phyloP scores from a whole-genome alignment of 2,113 vertebrate genomes.

The Austrofundulus limnaeus region DNA sequence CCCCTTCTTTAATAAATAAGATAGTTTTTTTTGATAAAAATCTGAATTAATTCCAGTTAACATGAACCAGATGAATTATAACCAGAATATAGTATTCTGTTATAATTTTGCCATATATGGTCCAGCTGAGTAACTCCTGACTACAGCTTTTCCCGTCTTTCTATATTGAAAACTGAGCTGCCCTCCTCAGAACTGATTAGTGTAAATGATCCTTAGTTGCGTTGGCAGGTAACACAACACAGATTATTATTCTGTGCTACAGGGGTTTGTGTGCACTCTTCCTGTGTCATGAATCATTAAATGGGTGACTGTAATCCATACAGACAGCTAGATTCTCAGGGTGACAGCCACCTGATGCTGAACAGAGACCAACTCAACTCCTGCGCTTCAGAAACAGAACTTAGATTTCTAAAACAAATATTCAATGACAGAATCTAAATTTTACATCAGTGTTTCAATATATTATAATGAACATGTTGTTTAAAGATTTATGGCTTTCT shows the following conservation, averaged over 20 bases:
- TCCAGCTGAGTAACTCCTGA: constrained; percentile 38
- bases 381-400: constrained; percentile 29
- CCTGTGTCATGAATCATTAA: constrained; percentile 78
- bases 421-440: background rate
- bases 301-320: constrained; percentile 70
- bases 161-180: constrained; percentile 51
- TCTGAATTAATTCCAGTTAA: no score
- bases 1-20: no score
- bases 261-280: constrained; percentile 70
- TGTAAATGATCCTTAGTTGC: constrained; percentile 70
- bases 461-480: background rate
- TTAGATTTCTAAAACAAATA: constrained; percentile 45
- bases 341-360: constrained; percentile 46
- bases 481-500: background rate
- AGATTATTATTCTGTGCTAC: constrained; percentile 74
- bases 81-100: background rate
- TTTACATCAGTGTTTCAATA: no score
- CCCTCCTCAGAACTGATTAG: constrained; percentile 58
- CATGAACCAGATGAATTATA: no score
- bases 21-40: no score
- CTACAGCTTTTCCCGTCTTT: constrained; percentile 18
- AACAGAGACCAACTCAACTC: constrained; percentile 20
- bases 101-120: background rate
- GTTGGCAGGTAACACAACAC: constrained; percentile 76
- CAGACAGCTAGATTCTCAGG: constrained; percentile 57